A percentile compares a stretch with the other conserved stretches of the same genome.
Conservation (phyloP, 1,140 invertebrate species). For the Macrobrachium nipponense region DNA sequence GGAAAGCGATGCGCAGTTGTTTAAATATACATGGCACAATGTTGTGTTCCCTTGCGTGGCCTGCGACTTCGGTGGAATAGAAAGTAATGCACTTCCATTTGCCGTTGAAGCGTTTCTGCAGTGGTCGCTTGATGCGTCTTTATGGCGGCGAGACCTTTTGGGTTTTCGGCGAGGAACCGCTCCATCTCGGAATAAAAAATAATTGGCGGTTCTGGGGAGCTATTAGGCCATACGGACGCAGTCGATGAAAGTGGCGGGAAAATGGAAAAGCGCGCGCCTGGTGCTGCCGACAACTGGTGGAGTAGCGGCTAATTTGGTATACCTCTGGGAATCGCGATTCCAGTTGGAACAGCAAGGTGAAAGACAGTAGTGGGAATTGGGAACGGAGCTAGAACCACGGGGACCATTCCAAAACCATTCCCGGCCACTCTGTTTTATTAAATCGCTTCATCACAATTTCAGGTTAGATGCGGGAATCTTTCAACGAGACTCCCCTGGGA, state of each 20-base stretch:
- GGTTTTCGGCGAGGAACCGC: background rate
- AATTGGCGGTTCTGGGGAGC: background rate
- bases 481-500: constrained; percentile 48
- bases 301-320: constrained; percentile 60
- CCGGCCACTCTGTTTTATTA: constrained; percentile 62
- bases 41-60: constrained; percentile 52
- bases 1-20: constrained; percentile 63
- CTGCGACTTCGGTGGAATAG: constrained; percentile 37
- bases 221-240: constrained; percentile 34
- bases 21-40: constrained; percentile 62
- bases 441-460: constrained; percentile 62
- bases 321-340: constrained; percentile 58
- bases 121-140: too few species aligned
- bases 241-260: constrained; percentile 62
- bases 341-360: constrained; percentile 60
- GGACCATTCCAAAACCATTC: constrained; percentile 62
- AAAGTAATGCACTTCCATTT: constrained; percentile 3
- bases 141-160: too few species aligned
- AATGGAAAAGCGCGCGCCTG: constrained; percentile 60
- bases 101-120: constrained; percentile 2
- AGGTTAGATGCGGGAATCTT: constrained; percentile 58
- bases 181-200: background rate
- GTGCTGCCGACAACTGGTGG: constrained; percentile 59
- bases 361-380: constrained; percentile 62
- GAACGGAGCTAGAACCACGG: constrained; percentile 57